Percentiles rank a stretch among this genome's conserved stretches.
These are phyloP conservation scores for Neomonachus schauinslandi DNA, from an alignment of 2,113 vertebrate genomes.

Conservation along the genomic window DNA sequence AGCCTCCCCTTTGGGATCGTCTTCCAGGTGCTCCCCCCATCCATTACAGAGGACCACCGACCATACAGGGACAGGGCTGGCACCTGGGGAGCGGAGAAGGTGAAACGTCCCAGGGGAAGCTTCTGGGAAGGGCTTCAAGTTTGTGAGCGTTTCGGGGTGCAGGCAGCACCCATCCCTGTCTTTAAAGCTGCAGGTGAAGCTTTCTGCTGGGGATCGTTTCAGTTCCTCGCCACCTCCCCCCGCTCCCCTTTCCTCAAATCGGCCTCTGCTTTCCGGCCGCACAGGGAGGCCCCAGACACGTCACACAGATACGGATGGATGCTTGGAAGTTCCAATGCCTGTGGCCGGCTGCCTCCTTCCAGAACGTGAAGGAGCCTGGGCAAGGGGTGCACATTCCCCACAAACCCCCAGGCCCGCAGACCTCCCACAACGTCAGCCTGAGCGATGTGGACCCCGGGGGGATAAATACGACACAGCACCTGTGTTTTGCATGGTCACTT, in stretches of 20 bases:
- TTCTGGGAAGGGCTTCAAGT: neutral
- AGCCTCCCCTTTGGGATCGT: neutral
- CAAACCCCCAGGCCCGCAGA: neutral
- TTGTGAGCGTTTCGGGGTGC: neutral
- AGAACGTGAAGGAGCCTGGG: neutral
- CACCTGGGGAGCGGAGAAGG: neutral
- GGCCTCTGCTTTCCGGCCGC: neutral
- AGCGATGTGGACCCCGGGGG: rapidly evolving
- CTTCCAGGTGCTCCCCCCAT: neutral
- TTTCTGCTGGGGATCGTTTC: neutral
- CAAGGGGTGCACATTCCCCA: neutral
- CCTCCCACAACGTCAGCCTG: neutral
- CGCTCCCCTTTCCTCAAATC: neutral
- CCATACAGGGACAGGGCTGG: neutral
- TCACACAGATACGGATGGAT: neutral
- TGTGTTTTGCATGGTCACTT: neutral
- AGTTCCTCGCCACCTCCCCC: no score
- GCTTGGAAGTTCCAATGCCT: neutral
- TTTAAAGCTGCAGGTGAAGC: neutral
- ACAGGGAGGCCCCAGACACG: no score
- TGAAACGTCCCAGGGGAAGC: neutral
- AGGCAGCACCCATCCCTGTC: neutral
- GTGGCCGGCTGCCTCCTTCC: neutral
- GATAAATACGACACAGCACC: neutral
- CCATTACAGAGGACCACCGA: neutral